These are phyloP conservation scores for Alca torda DNA, from an alignment of 2,797 vertebrate genomes.

Conservation along the genomic window DNA sequence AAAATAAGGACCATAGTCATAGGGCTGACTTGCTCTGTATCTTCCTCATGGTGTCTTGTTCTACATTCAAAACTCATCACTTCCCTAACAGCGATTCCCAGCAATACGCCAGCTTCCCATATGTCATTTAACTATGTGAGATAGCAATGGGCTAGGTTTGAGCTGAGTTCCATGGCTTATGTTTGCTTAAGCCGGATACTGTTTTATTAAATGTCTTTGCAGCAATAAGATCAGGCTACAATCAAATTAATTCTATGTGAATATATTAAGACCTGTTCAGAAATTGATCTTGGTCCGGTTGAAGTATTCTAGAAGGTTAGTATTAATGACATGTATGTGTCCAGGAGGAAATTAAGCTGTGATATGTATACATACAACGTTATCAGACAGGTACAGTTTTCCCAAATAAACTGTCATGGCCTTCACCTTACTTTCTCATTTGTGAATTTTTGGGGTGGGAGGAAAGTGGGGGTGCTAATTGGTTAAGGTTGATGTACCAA, in stretches of 20 bases:
- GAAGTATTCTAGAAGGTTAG: slow-evolving; percentile 46
- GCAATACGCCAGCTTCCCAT: background rate
- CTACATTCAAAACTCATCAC: background rate
- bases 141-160: background rate
- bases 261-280: background rate
- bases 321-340: slow-evolving; percentile 51
- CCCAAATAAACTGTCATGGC: slow-evolving; percentile 73
- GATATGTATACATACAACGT: slow-evolving; percentile 46
- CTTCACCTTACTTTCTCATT: slow-evolving; percentile 54
- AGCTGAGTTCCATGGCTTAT: slow-evolving; percentile 20
- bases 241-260: background rate
- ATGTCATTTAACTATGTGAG: background rate
- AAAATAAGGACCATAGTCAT: slow-evolving; percentile 9
- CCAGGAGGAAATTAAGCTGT: slow-evolving; percentile 64
- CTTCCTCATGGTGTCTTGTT: background rate
- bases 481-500: background rate
- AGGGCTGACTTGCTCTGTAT: background rate
- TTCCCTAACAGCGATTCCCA: background rate
- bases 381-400: slow-evolving; percentile 70
- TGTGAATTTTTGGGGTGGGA: background rate
- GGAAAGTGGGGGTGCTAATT: background rate
- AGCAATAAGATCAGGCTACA: slow-evolving; percentile 13
- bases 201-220: slow-evolving; percentile 19
- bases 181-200: slow-evolving; percentile 38
- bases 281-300: slow-evolving; percentile 49